phyloP scores from a whole-genome alignment of 2,797 vertebrate genomes.

The Masticophis lateralis region DNA sequence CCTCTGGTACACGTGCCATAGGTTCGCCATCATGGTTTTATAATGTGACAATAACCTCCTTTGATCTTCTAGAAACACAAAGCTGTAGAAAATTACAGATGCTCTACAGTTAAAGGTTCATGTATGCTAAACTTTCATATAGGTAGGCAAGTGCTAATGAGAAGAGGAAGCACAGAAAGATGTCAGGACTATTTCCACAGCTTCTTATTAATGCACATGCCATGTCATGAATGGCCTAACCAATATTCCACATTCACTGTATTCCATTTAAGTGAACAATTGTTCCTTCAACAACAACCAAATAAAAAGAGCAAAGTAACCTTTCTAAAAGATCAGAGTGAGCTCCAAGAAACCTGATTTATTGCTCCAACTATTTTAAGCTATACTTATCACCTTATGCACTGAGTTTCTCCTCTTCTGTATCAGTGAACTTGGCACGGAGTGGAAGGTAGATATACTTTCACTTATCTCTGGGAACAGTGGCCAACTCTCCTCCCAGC shows the following conservation, averaged over 20 bases:
- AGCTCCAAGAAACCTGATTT: neutral
- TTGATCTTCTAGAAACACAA: neutral
- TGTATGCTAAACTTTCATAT: neutral
- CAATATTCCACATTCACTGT: neutral
- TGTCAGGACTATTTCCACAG: neutral
- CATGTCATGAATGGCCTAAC: neutral
- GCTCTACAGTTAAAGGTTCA: neutral
- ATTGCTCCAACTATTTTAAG: neutral
- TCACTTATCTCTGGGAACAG: neutral
- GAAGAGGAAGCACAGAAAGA: neutral
- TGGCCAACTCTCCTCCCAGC: neutral
- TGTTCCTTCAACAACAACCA: neutral
- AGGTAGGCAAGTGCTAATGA: neutral
- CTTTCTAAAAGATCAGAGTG: neutral
- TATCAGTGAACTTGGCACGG: neutral
- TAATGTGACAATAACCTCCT: neutral
- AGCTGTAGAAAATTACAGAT: neutral
- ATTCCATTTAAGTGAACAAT: neutral
- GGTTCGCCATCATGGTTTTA: neutral
- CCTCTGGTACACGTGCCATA: no score
- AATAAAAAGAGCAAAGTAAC: neutral
- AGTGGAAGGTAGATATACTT: conserved; percentile 8
- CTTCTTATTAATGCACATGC: neutral
- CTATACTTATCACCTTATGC: neutral
- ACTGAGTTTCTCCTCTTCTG: neutral